phyloP scores from a whole-genome alignment of 1,140 invertebrate genomes.

The Mya arenaria region DNA sequence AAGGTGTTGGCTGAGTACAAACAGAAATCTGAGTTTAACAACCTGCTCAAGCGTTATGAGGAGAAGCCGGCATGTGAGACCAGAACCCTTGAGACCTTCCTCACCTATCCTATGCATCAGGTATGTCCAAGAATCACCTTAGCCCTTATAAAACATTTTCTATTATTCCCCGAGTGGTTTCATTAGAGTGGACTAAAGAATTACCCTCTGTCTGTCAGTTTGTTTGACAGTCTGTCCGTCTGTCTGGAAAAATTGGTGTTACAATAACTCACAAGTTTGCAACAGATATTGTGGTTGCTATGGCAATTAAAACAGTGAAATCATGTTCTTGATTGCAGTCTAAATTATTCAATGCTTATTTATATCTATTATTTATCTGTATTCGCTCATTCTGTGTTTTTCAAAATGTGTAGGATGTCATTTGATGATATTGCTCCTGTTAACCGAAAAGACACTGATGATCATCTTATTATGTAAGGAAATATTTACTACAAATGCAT shows the following conservation, averaged over 20 bases:
- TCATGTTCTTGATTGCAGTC: too few relatives aligned
- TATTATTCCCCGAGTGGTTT: not conserved
- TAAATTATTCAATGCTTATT: too few relatives aligned
- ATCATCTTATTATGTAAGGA: not conserved
- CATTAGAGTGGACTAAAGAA: not conserved
- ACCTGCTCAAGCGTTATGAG: conserved; percentile 91
- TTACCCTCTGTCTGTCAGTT: not conserved
- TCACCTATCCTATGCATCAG: conserved; percentile 98
- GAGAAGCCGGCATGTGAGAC: conserved; percentile 93
- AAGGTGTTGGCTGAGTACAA: conserved; percentile 95
- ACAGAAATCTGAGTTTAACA: conserved; percentile 90
- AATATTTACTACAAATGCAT: not conserved
- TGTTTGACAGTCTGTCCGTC: not conserved
- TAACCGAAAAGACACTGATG: not conserved
- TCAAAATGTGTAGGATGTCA: not conserved
- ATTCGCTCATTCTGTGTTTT: not conserved
- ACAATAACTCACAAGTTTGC: not conserved
- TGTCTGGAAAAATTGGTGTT: not conserved
- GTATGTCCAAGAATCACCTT: conserved; percentile 84
- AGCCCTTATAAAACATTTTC: too few relatives aligned
- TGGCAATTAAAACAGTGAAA: too few relatives aligned
- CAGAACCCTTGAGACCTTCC: conserved; percentile 92
- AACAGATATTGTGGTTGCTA: too few relatives aligned
- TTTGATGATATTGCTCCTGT: not conserved
- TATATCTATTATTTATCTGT: too few relatives aligned